Evolutionary conservation across 2,888 invertebrate species (phyloP).

Genomic region (Cynaeus angustus): DNA sequence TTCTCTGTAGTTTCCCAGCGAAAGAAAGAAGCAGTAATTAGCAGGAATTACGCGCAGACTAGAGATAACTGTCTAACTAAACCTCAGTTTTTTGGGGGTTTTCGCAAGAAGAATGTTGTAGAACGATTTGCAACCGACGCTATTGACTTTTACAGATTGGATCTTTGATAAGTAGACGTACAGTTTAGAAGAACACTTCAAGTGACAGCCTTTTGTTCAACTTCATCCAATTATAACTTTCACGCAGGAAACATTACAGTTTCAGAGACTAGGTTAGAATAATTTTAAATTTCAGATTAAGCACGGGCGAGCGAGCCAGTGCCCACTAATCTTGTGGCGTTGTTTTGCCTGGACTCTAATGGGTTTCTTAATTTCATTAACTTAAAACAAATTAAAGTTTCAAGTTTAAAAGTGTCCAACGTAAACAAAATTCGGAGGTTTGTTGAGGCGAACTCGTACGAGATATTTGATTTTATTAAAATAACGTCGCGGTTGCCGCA

Average conservation of each 20-base stretch:
- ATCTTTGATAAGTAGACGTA: background rate
- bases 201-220: background rate
- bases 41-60: conserved; percentile 33
- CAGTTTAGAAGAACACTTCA: conserved; percentile 2
- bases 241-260: background rate
- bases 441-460: conserved; percentile 23
- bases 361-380: conserved; percentile 18
- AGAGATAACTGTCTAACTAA: conserved; percentile 27
- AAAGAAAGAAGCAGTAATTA: conserved; percentile 38
- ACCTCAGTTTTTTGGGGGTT: conserved; percentile 22
- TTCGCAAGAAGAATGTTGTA: conserved; percentile 21
- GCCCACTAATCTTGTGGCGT: conserved; percentile 17
- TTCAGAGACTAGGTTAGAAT: conserved; percentile 8
- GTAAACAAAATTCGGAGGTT: conserved; percentile 1
- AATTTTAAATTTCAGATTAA: conserved; percentile 28
- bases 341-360: conserved; percentile 1
- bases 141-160: background rate
- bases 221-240: conserved; percentile 24
- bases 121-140: conserved; percentile 8
- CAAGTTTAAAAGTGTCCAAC: background rate
- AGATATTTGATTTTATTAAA: conserved; percentile 35
- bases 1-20: conserved; percentile 14
- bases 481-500: conserved; percentile 10
- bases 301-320: background rate
- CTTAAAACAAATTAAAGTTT: conserved; percentile 7